A percentile compares a stretch with the other conserved stretches of the same genome.
phyloP scores from a whole-genome alignment of 2,113 vertebrate genomes.

The human (Homo sapiens) region GRCh38 chr18:2972001-2972500 shows the following conservation, averaged over 20 bases:
- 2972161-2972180: background rate
- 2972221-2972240: background rate
- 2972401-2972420: background rate
- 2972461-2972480: background rate
- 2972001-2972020: too few relatives aligned
- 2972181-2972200: background rate
- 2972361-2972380: background rate
- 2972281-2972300: background rate
- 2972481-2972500: background rate
- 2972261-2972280: conserved; percentile 4
- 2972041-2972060: too few relatives aligned
- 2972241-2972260: conserved; percentile 29
- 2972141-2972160: background rate
- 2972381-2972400: background rate
- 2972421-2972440: background rate
- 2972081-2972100: background rate
- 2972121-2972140: background rate
- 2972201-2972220: background rate
- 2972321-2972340: background rate
- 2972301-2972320: background rate
- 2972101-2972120: background rate
- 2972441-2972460: background rate
- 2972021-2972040: too few relatives aligned
- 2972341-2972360: background rate
- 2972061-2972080: too few relatives aligned